Conservation (phyloP, 2,797 vertebrate species). For the Eulemur albifrons region DNA sequence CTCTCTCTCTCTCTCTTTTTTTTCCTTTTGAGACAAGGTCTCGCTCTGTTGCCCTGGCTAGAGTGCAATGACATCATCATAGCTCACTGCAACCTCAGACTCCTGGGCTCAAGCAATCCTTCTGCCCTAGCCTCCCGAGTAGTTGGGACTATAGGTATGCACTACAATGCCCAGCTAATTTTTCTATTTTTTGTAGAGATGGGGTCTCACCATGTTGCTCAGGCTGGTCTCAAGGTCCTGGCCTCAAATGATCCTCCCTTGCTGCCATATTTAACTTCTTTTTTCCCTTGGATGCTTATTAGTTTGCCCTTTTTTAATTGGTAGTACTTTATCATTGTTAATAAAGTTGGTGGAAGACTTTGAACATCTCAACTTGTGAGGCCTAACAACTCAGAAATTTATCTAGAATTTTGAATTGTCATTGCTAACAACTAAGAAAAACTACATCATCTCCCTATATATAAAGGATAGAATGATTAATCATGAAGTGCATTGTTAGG, state of each 20-base stretch:
- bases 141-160: background rate
- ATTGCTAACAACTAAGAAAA: slow-evolving; percentile 7
- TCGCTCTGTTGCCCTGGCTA: no score
- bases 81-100: background rate
- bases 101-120: background rate
- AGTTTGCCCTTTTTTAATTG: background rate
- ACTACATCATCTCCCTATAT: background rate
- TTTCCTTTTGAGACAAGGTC: background rate
- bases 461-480: background rate
- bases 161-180: no score
- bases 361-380: background rate
- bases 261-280: background rate
- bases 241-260: background rate
- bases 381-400: slow-evolving; percentile 22
- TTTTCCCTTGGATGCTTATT: background rate
- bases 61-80: background rate
- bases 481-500: slow-evolving; percentile 23
- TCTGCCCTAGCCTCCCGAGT: background rate
- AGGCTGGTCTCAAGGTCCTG: background rate
- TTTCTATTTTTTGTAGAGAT: no score
- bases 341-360: slow-evolving; percentile 18
- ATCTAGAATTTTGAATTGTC: background rate
- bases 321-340: background rate
- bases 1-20: no score
- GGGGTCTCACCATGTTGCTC: no score